Evolutionary conservation across 2,113 vertebrate genomes (phyloP).

Genomic region (cat (Felis catus)): DNA sequence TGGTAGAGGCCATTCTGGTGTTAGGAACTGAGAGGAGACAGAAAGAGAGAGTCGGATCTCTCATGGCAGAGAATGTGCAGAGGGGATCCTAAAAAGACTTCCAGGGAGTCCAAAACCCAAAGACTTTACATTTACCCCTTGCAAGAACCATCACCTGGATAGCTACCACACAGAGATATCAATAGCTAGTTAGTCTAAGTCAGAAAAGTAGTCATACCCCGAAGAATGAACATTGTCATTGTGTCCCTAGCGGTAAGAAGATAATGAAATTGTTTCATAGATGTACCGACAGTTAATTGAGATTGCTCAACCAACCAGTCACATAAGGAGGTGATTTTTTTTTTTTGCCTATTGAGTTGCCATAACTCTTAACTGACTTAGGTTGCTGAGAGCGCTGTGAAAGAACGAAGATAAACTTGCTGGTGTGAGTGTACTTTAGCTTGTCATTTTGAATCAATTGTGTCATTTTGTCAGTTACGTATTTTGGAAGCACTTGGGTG

Average conservation of each 20-base stretch:
- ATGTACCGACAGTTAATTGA: neutral
- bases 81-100: neutral
- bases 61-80: neutral
- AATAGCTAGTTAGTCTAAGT: neutral
- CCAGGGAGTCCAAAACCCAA: neutral
- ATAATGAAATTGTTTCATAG: neutral
- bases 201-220: neutral
- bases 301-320: neutral
- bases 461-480: neutral
- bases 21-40: neutral
- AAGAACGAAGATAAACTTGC: neutral
- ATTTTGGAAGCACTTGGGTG: neutral
- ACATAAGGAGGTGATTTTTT: too few species aligned
- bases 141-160: neutral
- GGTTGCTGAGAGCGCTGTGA: neutral
- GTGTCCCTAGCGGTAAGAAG: neutral
- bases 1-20: neutral
- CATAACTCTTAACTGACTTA: neutral
- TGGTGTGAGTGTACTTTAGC: neutral
- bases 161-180: neutral
- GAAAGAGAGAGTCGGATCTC: neutral
- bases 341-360: neutral
- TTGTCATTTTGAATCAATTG: neutral
- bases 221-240: neutral
- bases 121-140: neutral